Conservation (phyloP, 2,113 vertebrate species). For the Tamias sibiricus region DNA sequence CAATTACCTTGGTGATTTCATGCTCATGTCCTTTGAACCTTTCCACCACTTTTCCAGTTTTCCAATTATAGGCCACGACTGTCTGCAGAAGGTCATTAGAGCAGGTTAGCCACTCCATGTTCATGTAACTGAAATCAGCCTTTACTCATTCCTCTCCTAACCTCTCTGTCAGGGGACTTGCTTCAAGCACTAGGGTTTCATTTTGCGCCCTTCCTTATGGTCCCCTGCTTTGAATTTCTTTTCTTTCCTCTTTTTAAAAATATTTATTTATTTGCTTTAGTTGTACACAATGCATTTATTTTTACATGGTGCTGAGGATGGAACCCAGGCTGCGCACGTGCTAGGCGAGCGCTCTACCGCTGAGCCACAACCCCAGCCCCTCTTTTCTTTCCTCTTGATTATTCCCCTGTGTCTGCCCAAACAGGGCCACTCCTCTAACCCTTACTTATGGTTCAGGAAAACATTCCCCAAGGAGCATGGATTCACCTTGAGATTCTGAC, state of each 20-base stretch:
- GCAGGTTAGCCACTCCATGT: not conserved
- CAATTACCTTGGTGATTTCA: slow-evolving; percentile 96
- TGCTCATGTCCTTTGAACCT: slow-evolving; percentile 92
- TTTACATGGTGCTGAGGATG: no score
- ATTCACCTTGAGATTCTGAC: not conserved
- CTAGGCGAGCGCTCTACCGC: no score
- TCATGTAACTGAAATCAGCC: not conserved
- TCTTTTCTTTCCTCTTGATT: not conserved
- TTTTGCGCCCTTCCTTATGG: not conserved
- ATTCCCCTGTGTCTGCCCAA: not conserved
- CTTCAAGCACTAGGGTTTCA: not conserved
- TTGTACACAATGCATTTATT: no score
- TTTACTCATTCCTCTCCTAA: not conserved
- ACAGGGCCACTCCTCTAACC: not conserved
- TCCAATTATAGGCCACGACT: slow-evolving; percentile 95
- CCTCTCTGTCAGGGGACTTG: not conserved
- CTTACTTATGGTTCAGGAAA: not conserved
- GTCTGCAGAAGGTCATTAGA: slow-evolving; percentile 83
- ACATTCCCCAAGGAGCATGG: not conserved
- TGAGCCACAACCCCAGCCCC: no score
- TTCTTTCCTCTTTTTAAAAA: slow-evolving; percentile 10
- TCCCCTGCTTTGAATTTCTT: not conserved
- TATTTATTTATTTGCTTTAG: no score
- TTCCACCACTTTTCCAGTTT: slow-evolving; percentile 89
- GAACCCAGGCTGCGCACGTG: no score